Evolutionary conservation across 2,113 vertebrate genomes (phyloP), one percentile per base, ranked within the genome.

Genomic region (Gnathonemus longibarbis): DNA sequence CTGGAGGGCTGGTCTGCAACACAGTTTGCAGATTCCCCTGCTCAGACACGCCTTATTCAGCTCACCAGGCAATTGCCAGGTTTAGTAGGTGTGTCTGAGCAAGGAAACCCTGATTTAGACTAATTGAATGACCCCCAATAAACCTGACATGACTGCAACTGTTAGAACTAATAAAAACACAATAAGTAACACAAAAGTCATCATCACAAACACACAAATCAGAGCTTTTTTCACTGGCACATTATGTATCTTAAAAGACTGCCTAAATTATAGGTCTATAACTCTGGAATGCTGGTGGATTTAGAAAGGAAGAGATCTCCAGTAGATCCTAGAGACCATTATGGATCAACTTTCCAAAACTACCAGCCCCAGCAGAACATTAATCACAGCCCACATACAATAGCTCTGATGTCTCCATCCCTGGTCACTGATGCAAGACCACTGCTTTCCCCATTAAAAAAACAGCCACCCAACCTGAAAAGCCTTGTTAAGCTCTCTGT

Each of bases 371-470:
- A 88, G 19, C 58, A 89, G 56, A 88, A 86, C 89, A 92, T 91
- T 88, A 80, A 91, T 92, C 88, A 91, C 77, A 89, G 84, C 42
- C 10, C 89, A 52, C 45, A 74, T 86, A 83, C 45, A 85, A 49
- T n/a, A 66, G 88, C 52, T 53, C 62, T 89, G 24, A 19, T 83
- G 84, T 48, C 24, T 88, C 45, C 19, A 88, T 90, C 19, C 35
- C 42, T 56, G 24, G 15, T 19, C 88, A 53, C 74, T 66, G 45
- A 83, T 7, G 66, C 88, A 45, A 87, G 24, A 8, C 31, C 21
- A 24, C 0, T 6, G 9, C 49, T 27, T 27, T 88, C 49, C 48
- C 50, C 70, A 52, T 46, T 24, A 58, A 90, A 27, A 56, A 83
- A 88, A 80, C 49, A 70, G n/a, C 50, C 87, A 83, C 15, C 13